A percentile compares a stretch with the other conserved stretches of the same genome.
Conservation (phyloP, 2,797 vertebrate species). For the Pagetopsis macropterus region DNA sequence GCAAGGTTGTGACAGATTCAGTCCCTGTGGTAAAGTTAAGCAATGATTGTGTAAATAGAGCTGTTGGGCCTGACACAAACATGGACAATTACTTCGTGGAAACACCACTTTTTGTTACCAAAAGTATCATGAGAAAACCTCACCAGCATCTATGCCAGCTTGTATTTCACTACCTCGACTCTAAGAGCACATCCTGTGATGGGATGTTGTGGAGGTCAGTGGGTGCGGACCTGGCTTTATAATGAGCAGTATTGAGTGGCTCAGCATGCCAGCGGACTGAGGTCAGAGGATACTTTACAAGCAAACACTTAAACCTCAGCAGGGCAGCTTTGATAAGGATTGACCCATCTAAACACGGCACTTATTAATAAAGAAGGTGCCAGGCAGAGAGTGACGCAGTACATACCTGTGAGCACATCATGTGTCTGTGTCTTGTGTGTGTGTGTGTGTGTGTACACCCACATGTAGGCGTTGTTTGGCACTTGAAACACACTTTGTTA, state of each 20-base stretch:
- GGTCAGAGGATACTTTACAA: constrained; percentile 72
- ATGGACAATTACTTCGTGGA: constrained; percentile 24
- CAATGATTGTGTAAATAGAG: constrained; percentile 51
- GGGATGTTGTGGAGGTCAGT: constrained; percentile 32
- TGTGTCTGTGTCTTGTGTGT: constrained; percentile 9
- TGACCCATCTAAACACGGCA: constrained; percentile 53
- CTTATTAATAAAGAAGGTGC: constrained; percentile 43
- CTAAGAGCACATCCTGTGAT: constrained; percentile 35
- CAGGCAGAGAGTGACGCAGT: constrained; percentile 23
- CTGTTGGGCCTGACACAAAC: constrained; percentile 21
- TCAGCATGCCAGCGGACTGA: constrained; percentile 70
- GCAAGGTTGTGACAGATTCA: constrained; percentile 62
- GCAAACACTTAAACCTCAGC: constrained; percentile 64
- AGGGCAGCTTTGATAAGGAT: constrained; percentile 66
- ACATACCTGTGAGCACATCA: constrained; percentile 26
- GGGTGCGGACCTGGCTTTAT: constrained; percentile 48
- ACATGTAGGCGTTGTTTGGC: constrained; percentile 12
- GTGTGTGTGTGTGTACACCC: neutral
- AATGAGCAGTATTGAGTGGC: constrained; percentile 66
- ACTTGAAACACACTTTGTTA: constrained; percentile 33
- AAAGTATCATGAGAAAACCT: constrained; percentile 39
- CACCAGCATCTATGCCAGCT: constrained; percentile 35
- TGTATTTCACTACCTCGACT: constrained; percentile 34
- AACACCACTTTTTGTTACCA: constrained; percentile 32
- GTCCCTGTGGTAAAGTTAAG: constrained; percentile 56